Conservation (phyloP, 2,888 invertebrate genomes). For the Coenonympha glycerion region DNA sequence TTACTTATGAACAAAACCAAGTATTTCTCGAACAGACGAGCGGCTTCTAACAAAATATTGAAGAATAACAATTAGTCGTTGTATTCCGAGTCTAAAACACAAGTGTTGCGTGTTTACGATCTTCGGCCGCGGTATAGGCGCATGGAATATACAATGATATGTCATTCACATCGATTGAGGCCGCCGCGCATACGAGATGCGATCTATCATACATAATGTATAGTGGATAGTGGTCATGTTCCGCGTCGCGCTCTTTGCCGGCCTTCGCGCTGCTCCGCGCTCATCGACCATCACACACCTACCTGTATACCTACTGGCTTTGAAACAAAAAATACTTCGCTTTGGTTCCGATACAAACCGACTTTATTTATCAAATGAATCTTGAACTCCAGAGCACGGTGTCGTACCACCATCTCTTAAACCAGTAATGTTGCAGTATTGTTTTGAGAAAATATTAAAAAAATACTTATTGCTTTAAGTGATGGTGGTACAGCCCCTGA, state of each 20-base stretch:
- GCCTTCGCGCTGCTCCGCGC: slow-evolving; percentile 41
- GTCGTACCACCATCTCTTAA: no score
- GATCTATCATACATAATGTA: slow-evolving; percentile 62
- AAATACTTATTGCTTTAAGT: no score
- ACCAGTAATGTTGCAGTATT: no score
- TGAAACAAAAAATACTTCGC: slow-evolving; percentile 2
- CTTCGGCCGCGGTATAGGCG: slow-evolving; percentile 60
- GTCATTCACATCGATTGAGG: slow-evolving; percentile 72
- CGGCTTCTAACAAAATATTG: slow-evolving; percentile 27
- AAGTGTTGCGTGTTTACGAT: slow-evolving; percentile 69
- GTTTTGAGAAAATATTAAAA: no score
- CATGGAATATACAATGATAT: slow-evolving; percentile 72
- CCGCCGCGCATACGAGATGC: slow-evolving; percentile 67
- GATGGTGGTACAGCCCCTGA: no score
- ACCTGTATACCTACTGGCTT: neutral
- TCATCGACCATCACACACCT: slow-evolving; percentile 16
- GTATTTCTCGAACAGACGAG: neutral
- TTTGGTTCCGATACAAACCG: neutral
- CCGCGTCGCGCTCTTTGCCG: slow-evolving; percentile 44
- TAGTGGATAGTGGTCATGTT: slow-evolving; percentile 51
- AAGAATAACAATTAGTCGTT: slow-evolving; percentile 43
- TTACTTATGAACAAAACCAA: neutral
- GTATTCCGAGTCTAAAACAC: slow-evolving; percentile 52
- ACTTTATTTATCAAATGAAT: no score
- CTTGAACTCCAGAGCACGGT: no score